phyloP scores from a whole-genome alignment of 2,113 vertebrate genomes.

The Picathartes gymnocephalus region DNA sequence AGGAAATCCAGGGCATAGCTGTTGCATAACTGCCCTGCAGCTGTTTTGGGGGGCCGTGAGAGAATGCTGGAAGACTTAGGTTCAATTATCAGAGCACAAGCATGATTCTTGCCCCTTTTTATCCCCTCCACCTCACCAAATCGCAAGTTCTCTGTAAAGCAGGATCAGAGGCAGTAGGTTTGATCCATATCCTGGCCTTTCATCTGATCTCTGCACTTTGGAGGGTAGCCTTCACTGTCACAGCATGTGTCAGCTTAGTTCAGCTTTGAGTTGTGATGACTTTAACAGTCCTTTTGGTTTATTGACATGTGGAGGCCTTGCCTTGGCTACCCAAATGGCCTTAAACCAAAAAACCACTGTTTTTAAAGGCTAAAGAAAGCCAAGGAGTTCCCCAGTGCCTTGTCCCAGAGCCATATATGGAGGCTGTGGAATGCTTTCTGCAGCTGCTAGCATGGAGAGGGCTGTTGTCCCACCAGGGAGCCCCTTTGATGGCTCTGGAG shows the following conservation, averaged over 20 bases:
- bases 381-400: not conserved
- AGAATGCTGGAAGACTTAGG: not conserved
- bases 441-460: not conserved
- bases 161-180: not conserved
- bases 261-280: not conserved
- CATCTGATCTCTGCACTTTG: not conserved
- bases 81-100: not conserved
- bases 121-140: not conserved
- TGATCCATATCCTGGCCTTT: not conserved
- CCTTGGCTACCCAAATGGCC: not conserved
- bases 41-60: fast-evolving
- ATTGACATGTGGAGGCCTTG: not conserved
- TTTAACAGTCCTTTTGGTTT: not conserved
- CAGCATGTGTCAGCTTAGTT: not conserved
- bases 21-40: not conserved
- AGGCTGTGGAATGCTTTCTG: not conserved
- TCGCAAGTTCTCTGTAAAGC: not conserved
- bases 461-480: not conserved
- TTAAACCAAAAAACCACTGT: not conserved
- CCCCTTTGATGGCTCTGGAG: not conserved
- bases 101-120: not conserved
- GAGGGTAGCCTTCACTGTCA: fast-evolving
- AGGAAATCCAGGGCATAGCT: not conserved
- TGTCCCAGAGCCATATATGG: not conserved
- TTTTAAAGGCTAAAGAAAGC: not conserved